Evolutionary conservation across 2,888 invertebrate genomes (phyloP), one percentile per base, ranked within the genome.

Genomic region (Phalera bucephala): DNA sequence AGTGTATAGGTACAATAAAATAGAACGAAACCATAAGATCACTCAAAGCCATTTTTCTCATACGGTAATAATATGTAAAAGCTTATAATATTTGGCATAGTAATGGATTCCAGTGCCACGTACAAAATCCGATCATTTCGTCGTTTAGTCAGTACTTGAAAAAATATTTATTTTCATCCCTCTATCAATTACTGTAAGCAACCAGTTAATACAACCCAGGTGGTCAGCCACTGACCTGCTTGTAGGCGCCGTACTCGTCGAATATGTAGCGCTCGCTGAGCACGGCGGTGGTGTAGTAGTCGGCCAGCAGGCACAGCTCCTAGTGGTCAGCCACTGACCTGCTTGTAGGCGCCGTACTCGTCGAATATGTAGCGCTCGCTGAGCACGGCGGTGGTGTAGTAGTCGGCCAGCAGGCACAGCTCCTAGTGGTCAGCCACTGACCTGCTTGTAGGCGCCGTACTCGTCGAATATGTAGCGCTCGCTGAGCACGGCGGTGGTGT

Each of bases 391-490:
- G 19, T 19, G 2, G 4, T 2, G 19, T 19, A 19, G 19, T 19
- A 19, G 19, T 19, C 19, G 19, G 19, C 19, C 19, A 19, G 19
- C 19, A 19, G 19, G 19, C 19, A 19, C 19, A 19, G 19, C 19
- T n/a, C 1, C 4, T 8, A 6, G 19, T 5, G 8, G 19, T 6
- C 5, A 19, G 19, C 6, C 6, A 19, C 19, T 19, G 3, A 23
- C 94, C 91, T 95, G 95, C 53, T 91, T 91, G 64, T 95, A 95
- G 22, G 90, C 73, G 10, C 93, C 93, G 17, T 85, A 90, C 20
- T 90, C 83, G 31, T 95, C 95, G 64, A 94, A 97, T 8, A 73
- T 67, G 68, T 93, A 93, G 0, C 85, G 77, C 0, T 92, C 90
- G 3, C 66, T 66, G 1, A 96, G 91, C 2, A 94, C 95, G 1